phyloP scores from a whole-genome alignment of 2,113 vertebrate species.

The Philantomba maxwellii region DNA sequence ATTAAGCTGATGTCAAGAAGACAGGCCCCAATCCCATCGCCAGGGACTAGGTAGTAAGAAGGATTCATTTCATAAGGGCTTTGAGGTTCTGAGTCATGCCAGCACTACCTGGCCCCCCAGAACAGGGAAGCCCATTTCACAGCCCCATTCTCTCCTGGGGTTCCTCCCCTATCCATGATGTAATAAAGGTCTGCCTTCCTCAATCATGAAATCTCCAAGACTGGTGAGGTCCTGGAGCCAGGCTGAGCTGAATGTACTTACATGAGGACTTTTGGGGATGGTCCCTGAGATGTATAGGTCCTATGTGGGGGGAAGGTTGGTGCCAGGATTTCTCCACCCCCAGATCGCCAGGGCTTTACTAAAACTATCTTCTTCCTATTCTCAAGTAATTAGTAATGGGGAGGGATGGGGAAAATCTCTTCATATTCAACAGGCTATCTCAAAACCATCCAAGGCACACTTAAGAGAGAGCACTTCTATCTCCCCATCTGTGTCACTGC shows the following conservation, averaged over 20 bases:
- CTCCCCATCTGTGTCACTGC: neutral
- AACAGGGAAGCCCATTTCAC: neutral
- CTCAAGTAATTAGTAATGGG: neutral
- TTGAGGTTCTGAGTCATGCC: neutral
- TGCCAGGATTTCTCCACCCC: neutral
- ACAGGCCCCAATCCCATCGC: neutral
- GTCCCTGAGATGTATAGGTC: neutral
- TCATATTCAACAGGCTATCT: neutral
- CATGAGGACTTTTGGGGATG: neutral
- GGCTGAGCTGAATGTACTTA: neutral
- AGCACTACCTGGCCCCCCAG: neutral
- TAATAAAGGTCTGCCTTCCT: neutral
- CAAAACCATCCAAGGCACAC: neutral
- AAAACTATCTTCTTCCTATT: neutral
- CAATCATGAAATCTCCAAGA: neutral
- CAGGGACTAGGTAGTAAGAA: neutral
- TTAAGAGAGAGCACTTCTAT: neutral
- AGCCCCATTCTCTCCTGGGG: neutral
- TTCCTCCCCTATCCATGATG: neutral
- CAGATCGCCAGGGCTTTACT: neutral
- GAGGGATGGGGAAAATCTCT: neutral
- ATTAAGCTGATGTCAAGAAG: neutral
- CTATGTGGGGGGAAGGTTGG: neutral
- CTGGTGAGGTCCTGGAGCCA: neutral
- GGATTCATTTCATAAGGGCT: neutral